Evolutionary conservation across 1,140 invertebrate genomes (phyloP), one percentile per base, ranked within the genome.

Genomic region (Halictus rubicundus): DNA sequence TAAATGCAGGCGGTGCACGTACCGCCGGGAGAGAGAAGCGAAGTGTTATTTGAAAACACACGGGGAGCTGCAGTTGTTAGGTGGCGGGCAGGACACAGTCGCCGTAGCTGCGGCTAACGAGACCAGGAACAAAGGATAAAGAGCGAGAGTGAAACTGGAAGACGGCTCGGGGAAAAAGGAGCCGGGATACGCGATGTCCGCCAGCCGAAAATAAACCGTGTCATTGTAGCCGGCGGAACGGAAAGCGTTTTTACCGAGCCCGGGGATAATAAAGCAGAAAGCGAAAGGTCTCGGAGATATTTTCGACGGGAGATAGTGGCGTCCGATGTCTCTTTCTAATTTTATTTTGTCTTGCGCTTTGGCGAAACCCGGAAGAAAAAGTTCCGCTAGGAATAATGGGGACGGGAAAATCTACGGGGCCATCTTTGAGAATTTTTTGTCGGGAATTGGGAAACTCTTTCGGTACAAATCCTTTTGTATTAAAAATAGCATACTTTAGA

Each of bases 181-280:
- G 63, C 23, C 57, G 46, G 23, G 21, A 6, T 73, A 49, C 59
- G 63, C 77, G 52, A 80, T 71, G 84, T 77, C 61, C 78, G 72
- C 59, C 42, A 82, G 85, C 87, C 83, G 87, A 87, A 89, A 89
- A 89, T 82, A 79, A 79, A 74, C 81, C 6, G 27, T 25, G 76
- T 46, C 52, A 61, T 54, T 57, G 66, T 76, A 75, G 54, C 42
- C 64, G 32, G 2, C 32, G 32, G 32, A 32, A 32, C 32, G 32
- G 32, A 32, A 3, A 32, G 32, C 32, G 32, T 32, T 52, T 60
- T 52, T 57, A 14, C 25, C 74, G 60, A 2, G 6, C 32, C 10
- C 10, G 12, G 39, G 46, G 12, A 42, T 6, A 52, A 49, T 23
- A 42, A 52, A 46, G 23, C 39, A 23, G 49, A 6, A 16, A 21